Evolutionary conservation across 2,797 vertebrate genomes (phyloP).

Genomic region (Neosilurus mollespiculum): DNA sequence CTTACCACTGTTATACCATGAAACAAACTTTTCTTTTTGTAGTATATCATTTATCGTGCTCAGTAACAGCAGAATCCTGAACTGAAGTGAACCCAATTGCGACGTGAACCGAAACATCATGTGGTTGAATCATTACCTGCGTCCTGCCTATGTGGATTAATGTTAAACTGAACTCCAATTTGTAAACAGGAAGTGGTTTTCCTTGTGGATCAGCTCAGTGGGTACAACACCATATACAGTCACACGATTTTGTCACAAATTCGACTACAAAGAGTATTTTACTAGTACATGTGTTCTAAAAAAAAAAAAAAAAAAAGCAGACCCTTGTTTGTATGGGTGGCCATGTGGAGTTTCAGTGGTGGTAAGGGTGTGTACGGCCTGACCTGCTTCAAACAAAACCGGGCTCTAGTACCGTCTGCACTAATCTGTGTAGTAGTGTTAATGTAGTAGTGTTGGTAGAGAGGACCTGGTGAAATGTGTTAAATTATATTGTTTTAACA

Average conservation of each 20-base stretch:
- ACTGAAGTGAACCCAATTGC: too few species aligned
- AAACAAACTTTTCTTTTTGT: too few species aligned
- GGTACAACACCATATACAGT: not conserved
- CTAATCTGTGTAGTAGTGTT: not conserved
- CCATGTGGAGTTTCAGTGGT: not conserved
- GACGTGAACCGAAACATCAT: too few species aligned
- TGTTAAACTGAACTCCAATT: not conserved
- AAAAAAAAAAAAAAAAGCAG: not conserved
- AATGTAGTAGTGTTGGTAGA: not conserved
- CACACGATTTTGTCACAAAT: not conserved
- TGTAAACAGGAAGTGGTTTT: not conserved
- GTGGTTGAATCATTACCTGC: too few species aligned
- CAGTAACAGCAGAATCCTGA: too few species aligned
- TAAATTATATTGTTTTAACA: constrained; percentile 67
- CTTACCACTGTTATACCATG: too few species aligned
- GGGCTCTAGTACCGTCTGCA: not conserved
- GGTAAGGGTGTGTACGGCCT: not conserved
- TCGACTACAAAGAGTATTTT: not conserved
- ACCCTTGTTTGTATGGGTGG: not conserved
- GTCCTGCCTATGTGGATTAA: not conserved
- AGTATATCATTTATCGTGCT: too few species aligned
- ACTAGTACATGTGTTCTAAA: not conserved
- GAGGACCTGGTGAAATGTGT: not conserved
- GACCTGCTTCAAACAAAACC: not conserved
- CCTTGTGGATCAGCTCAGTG: not conserved